phyloP scores from a whole-genome alignment of 2,888 invertebrate species.

The Luperina nickerlii region DNA sequence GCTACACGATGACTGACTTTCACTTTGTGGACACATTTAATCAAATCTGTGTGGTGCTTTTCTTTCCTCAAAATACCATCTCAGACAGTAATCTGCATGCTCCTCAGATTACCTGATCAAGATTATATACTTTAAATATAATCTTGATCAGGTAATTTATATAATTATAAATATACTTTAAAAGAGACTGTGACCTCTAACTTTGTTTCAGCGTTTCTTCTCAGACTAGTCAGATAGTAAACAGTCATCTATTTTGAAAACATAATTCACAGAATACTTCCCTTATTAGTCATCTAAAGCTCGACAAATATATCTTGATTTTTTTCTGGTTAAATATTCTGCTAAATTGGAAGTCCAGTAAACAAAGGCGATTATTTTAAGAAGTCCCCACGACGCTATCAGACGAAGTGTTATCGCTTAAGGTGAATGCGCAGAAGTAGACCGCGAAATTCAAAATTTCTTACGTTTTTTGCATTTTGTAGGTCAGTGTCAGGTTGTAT shows the following conservation, averaged over 20 bases:
- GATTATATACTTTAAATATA: no score
- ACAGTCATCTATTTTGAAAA: neutral
- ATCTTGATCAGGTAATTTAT: no score
- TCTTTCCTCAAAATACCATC: neutral
- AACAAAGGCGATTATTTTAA: slow-evolving; percentile 1
- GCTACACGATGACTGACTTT: neutral
- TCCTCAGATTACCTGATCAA: neutral
- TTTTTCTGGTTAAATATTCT: neutral
- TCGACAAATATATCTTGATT: neutral
- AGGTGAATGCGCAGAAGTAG: no score
- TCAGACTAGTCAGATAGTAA: neutral
- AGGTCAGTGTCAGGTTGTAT: no score
- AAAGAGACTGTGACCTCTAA: neutral
- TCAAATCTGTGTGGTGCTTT: neutral
- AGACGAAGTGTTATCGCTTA: neutral
- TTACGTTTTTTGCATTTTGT: no score
- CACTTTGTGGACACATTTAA: neutral
- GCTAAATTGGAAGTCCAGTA: neutral
- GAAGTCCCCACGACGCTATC: neutral
- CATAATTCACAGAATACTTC: neutral
- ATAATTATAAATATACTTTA: no score
- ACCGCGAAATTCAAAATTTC: no score
- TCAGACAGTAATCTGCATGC: neutral
- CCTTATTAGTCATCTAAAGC: neutral
- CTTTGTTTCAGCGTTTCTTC: neutral